Percentiles rank a stretch among this genome's conserved stretches.
Evolutionary conservation across 2,113 vertebrate genomes (phyloP).

Genomic region (Coptodon rendalli): DNA sequence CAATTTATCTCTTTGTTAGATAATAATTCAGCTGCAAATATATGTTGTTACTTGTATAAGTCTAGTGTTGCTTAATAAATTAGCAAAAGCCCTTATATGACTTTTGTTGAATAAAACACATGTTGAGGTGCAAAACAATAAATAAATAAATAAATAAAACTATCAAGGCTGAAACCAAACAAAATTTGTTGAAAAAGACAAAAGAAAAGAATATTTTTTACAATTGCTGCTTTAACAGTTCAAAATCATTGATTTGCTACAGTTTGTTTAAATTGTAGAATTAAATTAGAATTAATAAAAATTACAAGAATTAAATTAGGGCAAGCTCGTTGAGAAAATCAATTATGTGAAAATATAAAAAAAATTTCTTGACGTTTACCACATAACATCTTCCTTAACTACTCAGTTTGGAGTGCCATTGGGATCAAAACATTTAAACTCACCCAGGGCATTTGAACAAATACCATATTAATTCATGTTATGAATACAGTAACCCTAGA

Average conservation of each 20-base stretch:
- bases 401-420: not conserved
- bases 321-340: not conserved
- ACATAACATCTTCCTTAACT: not conserved
- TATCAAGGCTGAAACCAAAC: not conserved
- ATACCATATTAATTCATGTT: not conserved
- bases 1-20: not conserved
- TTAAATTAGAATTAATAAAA: not conserved
- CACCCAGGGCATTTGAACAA: not conserved
- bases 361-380: not conserved
- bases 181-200: not conserved
- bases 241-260: not conserved
- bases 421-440: not conserved
- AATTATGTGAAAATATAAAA: not conserved
- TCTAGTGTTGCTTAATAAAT: not conserved
- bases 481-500: not conserved
- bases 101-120: not conserved
- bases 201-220: not conserved
- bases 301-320: not conserved
- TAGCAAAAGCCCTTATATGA: not conserved
- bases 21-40: not conserved
- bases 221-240: not conserved
- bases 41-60: not conserved
- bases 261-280: not conserved
- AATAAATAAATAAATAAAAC: not conserved
- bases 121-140: not conserved